Percentiles rank a stretch among this genome's conserved stretches.
Evolutionary conservation across 2,888 invertebrate species (phyloP).

Genomic region (Zygogramma bicolorata): DNA sequence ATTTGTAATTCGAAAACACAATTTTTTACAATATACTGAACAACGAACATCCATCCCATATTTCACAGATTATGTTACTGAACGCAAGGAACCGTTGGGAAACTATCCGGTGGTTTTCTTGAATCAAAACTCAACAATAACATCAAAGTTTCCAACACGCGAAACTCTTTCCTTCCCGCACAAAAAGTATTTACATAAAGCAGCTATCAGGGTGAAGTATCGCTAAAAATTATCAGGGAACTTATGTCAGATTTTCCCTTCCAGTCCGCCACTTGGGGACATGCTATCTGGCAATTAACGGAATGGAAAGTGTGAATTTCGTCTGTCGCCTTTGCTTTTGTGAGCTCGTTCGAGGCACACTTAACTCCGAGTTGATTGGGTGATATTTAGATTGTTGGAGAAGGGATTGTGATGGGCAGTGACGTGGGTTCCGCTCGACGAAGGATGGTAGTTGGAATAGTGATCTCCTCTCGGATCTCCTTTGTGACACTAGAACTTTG

Average conservation of each 20-base stretch:
- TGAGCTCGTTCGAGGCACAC: slow-evolving; percentile 6
- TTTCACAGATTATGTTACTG: too few relatives aligned
- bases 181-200: slow-evolving; percentile 46
- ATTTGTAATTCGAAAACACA: too few relatives aligned
- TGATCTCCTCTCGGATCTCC: too few relatives aligned
- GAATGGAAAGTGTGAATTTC: slow-evolving; percentile 24
- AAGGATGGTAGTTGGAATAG: too few relatives aligned
- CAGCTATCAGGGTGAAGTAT: slow-evolving; percentile 34
- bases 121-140: neutral
- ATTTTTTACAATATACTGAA: too few relatives aligned
- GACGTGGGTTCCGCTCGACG: neutral
- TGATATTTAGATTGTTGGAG: slow-evolving; percentile 30
- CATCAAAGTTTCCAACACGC: slow-evolving; percentile 1
- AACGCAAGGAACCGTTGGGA: neutral
- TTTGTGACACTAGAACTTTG: too few relatives aligned
- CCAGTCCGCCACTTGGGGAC: slow-evolving; percentile 18
- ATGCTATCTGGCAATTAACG: slow-evolving; percentile 39
- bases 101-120: neutral
- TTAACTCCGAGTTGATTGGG: slow-evolving; percentile 40
- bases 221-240: slow-evolving; percentile 45
- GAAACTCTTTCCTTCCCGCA: slow-evolving; percentile 32
- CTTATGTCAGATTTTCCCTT: slow-evolving; percentile 40
- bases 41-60: too few relatives aligned
- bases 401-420: neutral
- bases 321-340: slow-evolving; percentile 6